Evolutionary conservation across 2,113 vertebrate species (phyloP), one percentile per base, ranked within the genome.

Genomic region (Cyanoramphus novaezelandiae): DNA sequence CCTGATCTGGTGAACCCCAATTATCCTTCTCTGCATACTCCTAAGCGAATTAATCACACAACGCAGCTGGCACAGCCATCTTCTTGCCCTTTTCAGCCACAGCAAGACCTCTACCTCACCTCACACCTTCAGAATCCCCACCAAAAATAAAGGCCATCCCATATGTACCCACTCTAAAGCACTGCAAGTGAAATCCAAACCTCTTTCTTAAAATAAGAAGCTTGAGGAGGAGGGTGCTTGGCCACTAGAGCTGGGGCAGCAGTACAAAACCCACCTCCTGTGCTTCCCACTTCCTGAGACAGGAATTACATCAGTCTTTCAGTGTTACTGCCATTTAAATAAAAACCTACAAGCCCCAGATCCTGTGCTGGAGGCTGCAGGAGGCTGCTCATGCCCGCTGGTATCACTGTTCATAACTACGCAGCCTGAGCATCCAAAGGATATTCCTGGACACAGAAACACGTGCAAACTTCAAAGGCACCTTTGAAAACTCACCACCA

Each of bases 401-500:
- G 33, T 39, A 11, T 75, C 47, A 27, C 39, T 86, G 64, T 35
- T 84, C 6, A 0, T 21, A 63, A 35, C 29, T 21, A 31, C 41
- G 28, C 71, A 63, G 68, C 31, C 59, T 25, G 53, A 70, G 63
- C 67, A 74, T 80, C 53, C 85, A 90, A 39, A 86, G 79, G 50
- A 18, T 41, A 35, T 81, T 92, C 47, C 53, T 64, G 88, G 50
- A 63, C 68, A 78, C 64, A 71, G 35, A 78, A 88, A 93, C 37
- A n/a, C 4, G 11, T 15, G 64, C 50, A 47, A 31, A 77, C 72
- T 93, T 90, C 85, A 95, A 88, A 94, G 85, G 46, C 60, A 86
- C 64, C 85, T 96, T 93, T 90, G 82, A 96, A 96, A 92, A 55
- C 49, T 79, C 53, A 50, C 67, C 35, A 82, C 49, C 62, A 68